phyloP scores from a whole-genome alignment of 1,140 invertebrate species.

The Odontomachus brunneus region DNA sequence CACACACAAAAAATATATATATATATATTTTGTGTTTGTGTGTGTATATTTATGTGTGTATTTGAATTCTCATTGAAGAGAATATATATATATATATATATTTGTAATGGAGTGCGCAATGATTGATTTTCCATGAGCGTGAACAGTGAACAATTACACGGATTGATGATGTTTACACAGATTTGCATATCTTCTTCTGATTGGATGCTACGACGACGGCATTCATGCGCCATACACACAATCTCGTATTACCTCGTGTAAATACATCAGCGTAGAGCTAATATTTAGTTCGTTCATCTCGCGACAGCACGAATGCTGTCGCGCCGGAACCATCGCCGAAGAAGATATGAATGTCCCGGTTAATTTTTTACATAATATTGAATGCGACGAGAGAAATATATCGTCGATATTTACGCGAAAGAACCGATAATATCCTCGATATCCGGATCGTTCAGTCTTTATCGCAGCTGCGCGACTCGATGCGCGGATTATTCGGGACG shows the following conservation, averaged over 20 bases:
- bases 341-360: conserved; percentile 5
- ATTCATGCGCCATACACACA: conserved; percentile 6
- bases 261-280: conserved; percentile 33
- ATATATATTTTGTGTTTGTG: too few relatives aligned
- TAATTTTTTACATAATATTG: conserved; percentile 14
- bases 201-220: conserved; percentile 22
- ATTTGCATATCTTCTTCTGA: conserved; percentile 18
- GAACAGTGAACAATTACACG: conserved; percentile 11
- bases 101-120: not conserved
- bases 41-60: too few relatives aligned
- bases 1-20: too few relatives aligned
- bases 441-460: not conserved
- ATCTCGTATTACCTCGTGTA: conserved; percentile 19
- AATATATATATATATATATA: too few relatives aligned
- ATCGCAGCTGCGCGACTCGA: not conserved
- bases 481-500: not conserved
- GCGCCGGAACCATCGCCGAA: not conserved
- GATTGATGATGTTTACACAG: conserved; percentile 11
- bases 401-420: not conserved
- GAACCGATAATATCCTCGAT: conserved; percentile 4
- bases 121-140: conserved; percentile 23
- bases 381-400: not conserved
- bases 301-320: not conserved
- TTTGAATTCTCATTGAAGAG: too few relatives aligned
- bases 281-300: conserved; percentile 27